Conservation (phyloP, 2,797 vertebrate genomes). For the Dicrostonyx torquatus region DNA sequence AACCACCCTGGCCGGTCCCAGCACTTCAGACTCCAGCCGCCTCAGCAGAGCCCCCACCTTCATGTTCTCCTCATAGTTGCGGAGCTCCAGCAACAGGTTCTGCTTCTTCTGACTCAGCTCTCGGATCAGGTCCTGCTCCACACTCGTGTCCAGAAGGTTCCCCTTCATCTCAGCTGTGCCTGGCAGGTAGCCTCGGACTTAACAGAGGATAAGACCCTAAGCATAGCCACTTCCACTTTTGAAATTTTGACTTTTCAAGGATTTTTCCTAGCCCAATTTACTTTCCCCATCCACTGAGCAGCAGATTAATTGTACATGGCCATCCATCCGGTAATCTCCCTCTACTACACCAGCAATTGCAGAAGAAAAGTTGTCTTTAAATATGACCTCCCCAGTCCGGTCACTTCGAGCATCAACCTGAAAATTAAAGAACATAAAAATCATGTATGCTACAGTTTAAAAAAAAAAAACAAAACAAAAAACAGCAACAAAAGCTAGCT, state of each 20-base stretch:
- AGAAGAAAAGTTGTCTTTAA: slow-evolving; percentile 98
- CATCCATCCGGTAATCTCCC: slow-evolving; percentile 98
- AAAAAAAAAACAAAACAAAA: too few species aligned
- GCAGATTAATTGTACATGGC: slow-evolving; percentile 95
- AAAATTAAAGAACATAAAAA: slow-evolving; percentile 57
- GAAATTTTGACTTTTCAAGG: slow-evolving; percentile 7
- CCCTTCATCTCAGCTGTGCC: slow-evolving; percentile 93
- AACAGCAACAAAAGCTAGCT: not conserved
- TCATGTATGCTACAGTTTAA: not conserved
- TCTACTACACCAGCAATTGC: slow-evolving; percentile 95
- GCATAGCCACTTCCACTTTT: not conserved
- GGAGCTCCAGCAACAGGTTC: slow-evolving; percentile 95
- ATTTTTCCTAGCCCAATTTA: slow-evolving; percentile 74
- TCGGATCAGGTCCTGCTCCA: slow-evolving; percentile 95
- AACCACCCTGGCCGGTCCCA: not conserved
- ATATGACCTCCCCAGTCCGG: slow-evolving; percentile 97
- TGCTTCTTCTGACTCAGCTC: slow-evolving; percentile 98
- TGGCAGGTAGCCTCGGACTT: slow-evolving; percentile 97
- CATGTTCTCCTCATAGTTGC: slow-evolving; percentile 95
- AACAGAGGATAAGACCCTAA: slow-evolving; percentile 3
- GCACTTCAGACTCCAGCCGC: not conserved
- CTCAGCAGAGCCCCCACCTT: slow-evolving; percentile 87
- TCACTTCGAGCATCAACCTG: slow-evolving; percentile 98
- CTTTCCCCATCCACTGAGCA: slow-evolving; percentile 97
- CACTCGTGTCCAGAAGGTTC: slow-evolving; percentile 93